phyloP scores from a whole-genome alignment of 2,888 invertebrate genomes.

The Lordiphosa fenestrarum region DNA sequence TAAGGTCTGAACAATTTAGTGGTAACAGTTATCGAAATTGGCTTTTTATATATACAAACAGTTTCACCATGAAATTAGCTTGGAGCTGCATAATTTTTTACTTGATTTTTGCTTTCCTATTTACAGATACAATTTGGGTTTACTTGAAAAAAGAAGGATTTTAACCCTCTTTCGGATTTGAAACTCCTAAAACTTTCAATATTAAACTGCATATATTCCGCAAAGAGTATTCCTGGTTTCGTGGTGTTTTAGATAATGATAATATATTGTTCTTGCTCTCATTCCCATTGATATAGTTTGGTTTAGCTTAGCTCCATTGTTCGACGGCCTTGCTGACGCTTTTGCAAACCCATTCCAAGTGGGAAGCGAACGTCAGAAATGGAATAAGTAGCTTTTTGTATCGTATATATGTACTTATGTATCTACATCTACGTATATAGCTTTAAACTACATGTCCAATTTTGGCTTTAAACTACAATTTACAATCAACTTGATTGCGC shows the following conservation, averaged over 20 bases:
- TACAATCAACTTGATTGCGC: conserved; percentile 17
- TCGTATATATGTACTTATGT: not conserved
- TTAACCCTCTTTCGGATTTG: too few relatives aligned
- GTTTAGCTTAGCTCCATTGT: conserved; percentile 5
- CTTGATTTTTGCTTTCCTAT: too few relatives aligned
- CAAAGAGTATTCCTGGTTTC: too few relatives aligned
- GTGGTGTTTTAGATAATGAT: not conserved
- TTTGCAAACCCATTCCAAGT: conserved; percentile 33
- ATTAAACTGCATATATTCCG: too few relatives aligned
- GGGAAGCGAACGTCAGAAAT: conserved; percentile 34
- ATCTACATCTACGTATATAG: not conserved
- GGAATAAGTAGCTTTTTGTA: conserved; percentile 12
- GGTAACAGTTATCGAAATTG: too few relatives aligned
- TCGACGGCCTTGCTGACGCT: conserved; percentile 8
- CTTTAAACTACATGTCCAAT: conserved; percentile 2
- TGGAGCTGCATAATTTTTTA: too few relatives aligned
- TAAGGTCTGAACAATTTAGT: too few relatives aligned
- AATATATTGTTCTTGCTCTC: not conserved
- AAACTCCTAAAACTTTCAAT: too few relatives aligned
- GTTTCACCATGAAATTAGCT: too few relatives aligned
- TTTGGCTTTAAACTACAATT: conserved; percentile 13
- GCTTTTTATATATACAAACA: too few relatives aligned
- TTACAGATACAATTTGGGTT: too few relatives aligned
- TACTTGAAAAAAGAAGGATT: too few relatives aligned
- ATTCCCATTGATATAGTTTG: not conserved